phyloP scores from a whole-genome alignment of 2,113 vertebrate species.

The Thunnus maccoyii region DNA sequence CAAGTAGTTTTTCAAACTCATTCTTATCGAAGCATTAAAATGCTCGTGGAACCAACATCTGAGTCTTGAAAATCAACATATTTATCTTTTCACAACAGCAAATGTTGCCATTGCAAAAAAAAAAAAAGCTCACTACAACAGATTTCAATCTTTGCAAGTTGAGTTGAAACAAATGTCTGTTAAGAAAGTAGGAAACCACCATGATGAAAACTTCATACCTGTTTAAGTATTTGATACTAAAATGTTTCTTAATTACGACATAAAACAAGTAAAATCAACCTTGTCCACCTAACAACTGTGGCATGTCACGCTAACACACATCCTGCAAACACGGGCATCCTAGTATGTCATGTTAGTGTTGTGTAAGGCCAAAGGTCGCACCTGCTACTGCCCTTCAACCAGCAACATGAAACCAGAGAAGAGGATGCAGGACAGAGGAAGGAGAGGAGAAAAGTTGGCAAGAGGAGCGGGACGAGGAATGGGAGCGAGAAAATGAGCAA shows the following conservation, averaged over 20 bases:
- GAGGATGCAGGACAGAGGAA: slow-evolving; percentile 51
- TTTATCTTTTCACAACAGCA: neutral
- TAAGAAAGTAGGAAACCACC: neutral
- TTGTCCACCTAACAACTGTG: neutral
- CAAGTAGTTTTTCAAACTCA: neutral
- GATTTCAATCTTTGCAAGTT: neutral
- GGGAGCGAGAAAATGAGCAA: slow-evolving; percentile 24
- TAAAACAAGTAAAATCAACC: neutral
- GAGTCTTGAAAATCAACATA: neutral
- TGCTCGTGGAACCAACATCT: neutral
- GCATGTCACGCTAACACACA: slow-evolving; percentile 32
- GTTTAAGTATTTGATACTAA: neutral
- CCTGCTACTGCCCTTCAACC: slow-evolving; percentile 84
- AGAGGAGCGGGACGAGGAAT: slow-evolving; percentile 25
- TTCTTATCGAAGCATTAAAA: neutral
- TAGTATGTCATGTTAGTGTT: slow-evolving; percentile 58
- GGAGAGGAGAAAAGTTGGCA: slow-evolving; percentile 36
- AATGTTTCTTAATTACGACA: neutral
- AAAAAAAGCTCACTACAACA: neutral
- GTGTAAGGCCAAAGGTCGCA: slow-evolving; percentile 78
- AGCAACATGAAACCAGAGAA: slow-evolving; percentile 80
- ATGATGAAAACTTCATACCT: too few relatives aligned
- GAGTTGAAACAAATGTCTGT: neutral
- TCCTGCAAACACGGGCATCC: slow-evolving; percentile 57
- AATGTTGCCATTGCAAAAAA: too few relatives aligned